Evolutionary conservation across 2,888 invertebrate genomes (phyloP), one percentile per base, ranked within the genome.

Genomic region (Pachycephus smyrnensis): DNA sequence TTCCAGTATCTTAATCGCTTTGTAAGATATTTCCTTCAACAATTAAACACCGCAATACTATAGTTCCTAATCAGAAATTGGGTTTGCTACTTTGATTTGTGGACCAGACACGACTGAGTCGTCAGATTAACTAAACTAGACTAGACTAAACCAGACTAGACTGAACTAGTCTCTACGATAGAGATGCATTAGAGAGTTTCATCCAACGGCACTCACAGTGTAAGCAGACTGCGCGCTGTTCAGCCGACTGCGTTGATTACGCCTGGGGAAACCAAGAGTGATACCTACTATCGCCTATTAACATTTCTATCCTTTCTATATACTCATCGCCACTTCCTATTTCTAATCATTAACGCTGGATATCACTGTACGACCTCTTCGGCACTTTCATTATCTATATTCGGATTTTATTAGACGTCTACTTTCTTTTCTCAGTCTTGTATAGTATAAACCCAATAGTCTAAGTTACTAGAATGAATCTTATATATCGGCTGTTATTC

Each of bases 201-300:
- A 77, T 76, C 73, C 77, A 76, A 77, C 77, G 31, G 74, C 74
- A 69, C 79, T 73, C 35, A 68, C 71, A 40, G 78, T 76, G 73
- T 71, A 68, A 73, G 80, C 81, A 78, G 78, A 78, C 76, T 78
- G 78, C 80, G 75, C 78, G 77, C 81, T 81, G 80, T 84, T 85
- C 85, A 77, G 71, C 79, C 80, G 80, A 83, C 82, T 83, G 82
- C 82, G 81, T 84, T 86, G 83, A 86, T 86, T 84, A 82, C 83
- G 81, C 82, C 78, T 79, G 75, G 81, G 81, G 81, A 85, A 78
- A 76, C 82, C 78, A 80, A 79, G 82, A 87, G 84, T 80, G 85
- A 84, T 85, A 86, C 75, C 32, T 73, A 37, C 68, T 71, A 71
- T 15, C 11, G 71, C 30, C 23, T 33, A 11, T 11, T 23, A 15